Evolutionary conservation across 2,797 vertebrate genomes (phyloP), one percentile per base, ranked within the genome.

Genomic region (Lycodopsis pacificus): DNA sequence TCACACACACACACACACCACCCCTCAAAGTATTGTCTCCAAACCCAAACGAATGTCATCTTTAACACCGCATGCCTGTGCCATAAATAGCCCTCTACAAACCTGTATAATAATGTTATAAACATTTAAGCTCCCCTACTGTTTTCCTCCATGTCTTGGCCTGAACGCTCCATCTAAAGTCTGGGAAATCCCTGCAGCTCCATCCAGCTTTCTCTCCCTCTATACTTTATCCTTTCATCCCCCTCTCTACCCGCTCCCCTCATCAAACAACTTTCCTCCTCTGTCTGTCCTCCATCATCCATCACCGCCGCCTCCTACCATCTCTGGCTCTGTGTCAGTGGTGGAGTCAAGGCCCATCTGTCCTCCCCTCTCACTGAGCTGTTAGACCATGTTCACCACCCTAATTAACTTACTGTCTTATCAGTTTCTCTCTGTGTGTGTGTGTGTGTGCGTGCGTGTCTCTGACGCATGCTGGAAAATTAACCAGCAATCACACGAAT

Each of bases 361-460:
- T 93, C 89, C 92, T 89, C 91, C 87, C 88, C 73, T 89, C 86
- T 93, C 90, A 73, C 81, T 84, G 89, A 93, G 90, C 83, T 87
- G 89, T 89, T 92, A 92, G 89, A 93, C 89, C 82, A 85, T 88
- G 86, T 87, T 93, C 87, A 40, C 86, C 86, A 89, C 90, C 86
- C 93, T 95, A 94, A 96, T 95, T 94, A 95, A 94, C 92, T 93
- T 91, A 92, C 82, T 34, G 84, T 75, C 91, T 95, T 95, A 95
- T 95, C 94, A 76, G 83, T 65, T 85, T 66, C 53, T 58, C 22
- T 64, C 56, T 67, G 68, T 58, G 62, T 68, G 72, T 3, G 40
- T 3, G 40, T 73, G 82, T 61, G 65, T 67, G 73, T 64, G 63
- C 67, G 73, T 82, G 73, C 69, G 51, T 20, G 77, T 46, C 61